A percentile compares a stretch with the other conserved stretches of the same genome.
Conservation (phyloP, 2,797 vertebrate genomes). For the Crenichthys baileyi region DNA sequence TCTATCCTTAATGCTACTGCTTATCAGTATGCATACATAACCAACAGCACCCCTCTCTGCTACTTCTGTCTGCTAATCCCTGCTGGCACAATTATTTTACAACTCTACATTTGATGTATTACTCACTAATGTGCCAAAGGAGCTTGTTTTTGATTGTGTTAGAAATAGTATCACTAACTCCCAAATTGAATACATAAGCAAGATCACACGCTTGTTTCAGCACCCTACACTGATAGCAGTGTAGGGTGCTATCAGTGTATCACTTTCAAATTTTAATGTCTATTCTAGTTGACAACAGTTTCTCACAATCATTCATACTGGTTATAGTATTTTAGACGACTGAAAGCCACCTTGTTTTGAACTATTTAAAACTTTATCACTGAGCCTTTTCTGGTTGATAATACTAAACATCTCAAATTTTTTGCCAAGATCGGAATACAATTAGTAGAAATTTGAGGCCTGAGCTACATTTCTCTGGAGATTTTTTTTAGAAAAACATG, state of each 20-base stretch:
- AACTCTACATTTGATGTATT: conserved; percentile 53
- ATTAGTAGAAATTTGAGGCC: neutral
- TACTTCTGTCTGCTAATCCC: conserved; percentile 48
- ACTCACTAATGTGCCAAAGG: conserved; percentile 43
- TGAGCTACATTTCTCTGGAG: too few species aligned
- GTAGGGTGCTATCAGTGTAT: too few species aligned
- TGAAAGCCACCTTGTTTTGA: neutral
- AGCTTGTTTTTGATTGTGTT: conserved; percentile 49
- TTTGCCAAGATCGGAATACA: neutral
- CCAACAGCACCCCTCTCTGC: conserved; percentile 24
- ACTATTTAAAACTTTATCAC: neutral
- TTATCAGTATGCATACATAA: conserved; percentile 29
- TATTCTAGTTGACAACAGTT: neutral
- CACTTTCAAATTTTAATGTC: conserved; percentile 5
- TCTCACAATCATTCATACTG: neutral
- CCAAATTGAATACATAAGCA: conserved; percentile 38
- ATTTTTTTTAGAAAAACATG: too few species aligned
- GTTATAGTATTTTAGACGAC: neutral
- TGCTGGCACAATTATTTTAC: conserved; percentile 64
- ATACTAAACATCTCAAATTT: neutral
- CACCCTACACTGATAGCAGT: conserved; percentile 9
- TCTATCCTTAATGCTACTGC: conserved; percentile 33
- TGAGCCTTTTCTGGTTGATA: neutral
- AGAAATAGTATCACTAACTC: conserved; percentile 38
- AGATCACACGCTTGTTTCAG: conserved; percentile 43